A percentile compares a stretch with the other conserved stretches of the same genome.
phyloP scores from a whole-genome alignment of 2,113 vertebrate genomes.

The Zosterops hypoxanthus region DNA sequence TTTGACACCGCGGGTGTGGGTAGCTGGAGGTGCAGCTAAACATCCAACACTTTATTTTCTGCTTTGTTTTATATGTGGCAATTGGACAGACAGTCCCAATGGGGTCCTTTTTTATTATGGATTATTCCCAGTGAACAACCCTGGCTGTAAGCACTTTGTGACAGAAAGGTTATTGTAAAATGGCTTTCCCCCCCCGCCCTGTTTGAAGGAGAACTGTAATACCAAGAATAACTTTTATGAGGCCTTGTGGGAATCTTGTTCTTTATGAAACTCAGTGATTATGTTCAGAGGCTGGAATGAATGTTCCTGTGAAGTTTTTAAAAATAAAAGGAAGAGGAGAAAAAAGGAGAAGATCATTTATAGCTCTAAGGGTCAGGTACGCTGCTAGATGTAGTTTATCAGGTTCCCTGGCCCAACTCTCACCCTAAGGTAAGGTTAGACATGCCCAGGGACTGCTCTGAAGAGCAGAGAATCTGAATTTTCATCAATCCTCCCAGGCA shows the following conservation, averaged over 20 bases:
- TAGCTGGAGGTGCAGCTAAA: conserved; percentile 41
- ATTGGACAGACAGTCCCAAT: conserved; percentile 24
- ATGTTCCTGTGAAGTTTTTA: conserved; percentile 1
- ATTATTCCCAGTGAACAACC: conserved; percentile 43
- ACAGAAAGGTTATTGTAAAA: conserved; percentile 59
- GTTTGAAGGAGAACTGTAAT: conserved; percentile 59
- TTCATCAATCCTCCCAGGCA: background rate
- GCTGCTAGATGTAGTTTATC: background rate
- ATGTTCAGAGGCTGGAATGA: conserved; percentile 56
- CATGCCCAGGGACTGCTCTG: background rate
- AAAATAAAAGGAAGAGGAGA: background rate
- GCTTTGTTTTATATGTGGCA: conserved; percentile 25
- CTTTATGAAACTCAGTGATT: conserved; percentile 26
- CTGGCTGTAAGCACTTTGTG: conserved; percentile 45
- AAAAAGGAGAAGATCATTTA: background rate
- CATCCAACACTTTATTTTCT: conserved; percentile 35
- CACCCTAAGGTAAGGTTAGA: background rate
- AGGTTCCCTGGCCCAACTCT: background rate
- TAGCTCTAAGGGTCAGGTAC: background rate
- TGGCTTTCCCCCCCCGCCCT: background rate
- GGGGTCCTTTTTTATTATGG: conserved; percentile 47
- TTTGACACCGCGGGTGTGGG: background rate
- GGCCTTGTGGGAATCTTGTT: conserved; percentile 44
- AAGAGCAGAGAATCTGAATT: background rate
- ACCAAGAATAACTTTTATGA: conserved; percentile 52